A percentile compares a stretch with the other conserved stretches of the same genome.
phyloP scores from a whole-genome alignment of 1,140 invertebrate genomes.

The Aradophagus sp. region DNA sequence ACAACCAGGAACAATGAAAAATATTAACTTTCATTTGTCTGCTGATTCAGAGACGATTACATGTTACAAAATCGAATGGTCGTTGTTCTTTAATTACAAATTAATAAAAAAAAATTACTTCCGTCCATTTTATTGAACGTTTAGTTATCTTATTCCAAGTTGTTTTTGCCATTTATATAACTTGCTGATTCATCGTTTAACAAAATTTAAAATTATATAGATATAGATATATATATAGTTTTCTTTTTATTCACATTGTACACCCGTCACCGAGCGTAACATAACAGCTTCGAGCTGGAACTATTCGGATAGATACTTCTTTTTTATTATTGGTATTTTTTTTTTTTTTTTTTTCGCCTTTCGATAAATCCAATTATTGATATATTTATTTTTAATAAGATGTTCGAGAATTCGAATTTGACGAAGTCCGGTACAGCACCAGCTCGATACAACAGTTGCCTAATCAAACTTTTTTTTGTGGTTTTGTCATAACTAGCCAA shows the following conservation, averaged over 20 bases:
- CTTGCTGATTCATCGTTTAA: conserved; percentile 11
- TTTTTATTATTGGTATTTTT: too few relatives aligned
- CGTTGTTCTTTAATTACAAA: conserved; percentile 6
- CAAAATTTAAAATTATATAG: conserved; percentile 11
- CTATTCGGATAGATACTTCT: conserved; percentile 7
- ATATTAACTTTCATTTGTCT: too few relatives aligned
- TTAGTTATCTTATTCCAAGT: conserved; percentile 16
- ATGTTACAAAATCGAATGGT: conserved; percentile 17
- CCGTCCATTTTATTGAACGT: conserved; percentile 1
- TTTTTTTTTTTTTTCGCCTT: not conserved
- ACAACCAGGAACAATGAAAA: too few relatives aligned
- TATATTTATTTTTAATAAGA: too few relatives aligned
- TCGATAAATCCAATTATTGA: conserved; percentile 1
- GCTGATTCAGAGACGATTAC: conserved; percentile 13
- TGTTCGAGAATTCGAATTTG: conserved; percentile 1
- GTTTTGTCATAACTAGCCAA: conserved; percentile 39
- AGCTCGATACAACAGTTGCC: conserved; percentile 24
- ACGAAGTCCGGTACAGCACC: conserved; percentile 15
- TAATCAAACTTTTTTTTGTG: conserved; percentile 18
- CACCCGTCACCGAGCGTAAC: conserved; percentile 45
- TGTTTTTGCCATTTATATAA: not conserved
- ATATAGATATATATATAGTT: conserved; percentile 3
- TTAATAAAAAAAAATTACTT: conserved; percentile 11
- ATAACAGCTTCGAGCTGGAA: conserved; percentile 30
- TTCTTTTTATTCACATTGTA: conserved; percentile 2